Evolutionary conservation across 2,797 vertebrate species (phyloP), one percentile per base, ranked within the genome.

Genomic region (Neostethus bicornis): DNA sequence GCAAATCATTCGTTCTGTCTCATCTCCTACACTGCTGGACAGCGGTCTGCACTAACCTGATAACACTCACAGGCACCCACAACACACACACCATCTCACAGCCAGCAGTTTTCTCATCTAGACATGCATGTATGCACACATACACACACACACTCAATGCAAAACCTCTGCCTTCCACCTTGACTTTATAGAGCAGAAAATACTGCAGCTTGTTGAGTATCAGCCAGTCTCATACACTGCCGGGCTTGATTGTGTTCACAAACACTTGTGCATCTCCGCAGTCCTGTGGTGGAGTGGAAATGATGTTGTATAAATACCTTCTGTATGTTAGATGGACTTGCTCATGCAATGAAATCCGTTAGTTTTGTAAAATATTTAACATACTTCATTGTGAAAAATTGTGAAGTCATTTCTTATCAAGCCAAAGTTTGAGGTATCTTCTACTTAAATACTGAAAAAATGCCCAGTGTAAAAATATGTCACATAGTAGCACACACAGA

Each of bases 31-130:
- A 79, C 69, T 16, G 51, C 73, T 81, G 74, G 83, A 84, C 77
- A 70, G 70, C 73, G 78, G 85, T 75, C 86, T 89, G 87, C 76
- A 67, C 66, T 60, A 45, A 51, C 66, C 77, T 80, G 87, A 87
- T 89, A 89, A 87, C 77, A 75, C 84, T 72, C 66, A 67, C 71
- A 63, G 32, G 38, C 46, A 51, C 23, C 4, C 54, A 66, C 49
- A 47, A 55, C 44, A 58, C 59, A 56, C 51, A 46, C 16, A 50
- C 51, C 32, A 7, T 42, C 53, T 42, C 43, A 49, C 37, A 14
- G 60, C 62, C 66, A 38, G 35, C 31, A 29, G 32, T 29, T 70
- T 66, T 65, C 34, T 50, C 43, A 32, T 48, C 31, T 51, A 56
- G 25, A 43, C 44, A 29, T 23, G 4, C 43, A 28, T 25, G 25